Evolutionary conservation across 2,888 invertebrate genomes (phyloP).

Genomic region (Agapetus fuscipes): DNA sequence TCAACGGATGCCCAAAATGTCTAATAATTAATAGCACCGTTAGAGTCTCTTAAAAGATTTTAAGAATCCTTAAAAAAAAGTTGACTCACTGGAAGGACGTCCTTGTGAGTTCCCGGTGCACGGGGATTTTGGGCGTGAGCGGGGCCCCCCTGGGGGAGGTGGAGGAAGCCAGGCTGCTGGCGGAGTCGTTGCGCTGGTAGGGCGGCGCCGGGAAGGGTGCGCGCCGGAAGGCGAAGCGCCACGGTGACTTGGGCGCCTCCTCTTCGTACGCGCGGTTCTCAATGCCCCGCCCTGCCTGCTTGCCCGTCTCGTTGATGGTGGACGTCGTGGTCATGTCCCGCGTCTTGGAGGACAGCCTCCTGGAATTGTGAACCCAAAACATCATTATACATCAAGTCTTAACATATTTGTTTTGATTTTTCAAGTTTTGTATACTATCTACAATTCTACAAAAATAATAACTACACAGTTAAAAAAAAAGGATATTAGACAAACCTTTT

Average conservation of each 20-base stretch:
- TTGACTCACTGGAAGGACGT: conserved; percentile 18
- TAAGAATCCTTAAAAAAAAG: no score
- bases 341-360: conserved; percentile 62
- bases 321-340: conserved; percentile 44
- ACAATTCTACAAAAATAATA: no score
- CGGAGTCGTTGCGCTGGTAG: conserved; percentile 44
- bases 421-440: no score
- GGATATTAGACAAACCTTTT: no score
- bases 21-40: no score
- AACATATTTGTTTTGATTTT: no score
- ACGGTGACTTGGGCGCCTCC: conserved; percentile 62
- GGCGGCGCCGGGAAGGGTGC: conserved; percentile 25
- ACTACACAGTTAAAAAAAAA: no score
- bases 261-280: conserved; percentile 57
- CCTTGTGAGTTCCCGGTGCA: conserved; percentile 21
- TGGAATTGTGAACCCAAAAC: conserved; percentile 24
- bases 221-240: conserved; percentile 55
- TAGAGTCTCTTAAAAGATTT: no score
- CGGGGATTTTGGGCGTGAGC: conserved; percentile 27
- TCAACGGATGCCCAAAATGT: no score
- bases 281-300: conserved; percentile 31
- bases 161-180: conserved; percentile 51
- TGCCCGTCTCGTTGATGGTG: conserved; percentile 32
- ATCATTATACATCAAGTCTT: no score
- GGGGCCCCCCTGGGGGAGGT: conserved; percentile 39